Base-by-base conservation (phyloP, 2,797 vertebrate species). In the Cetoscarus ocellatus region DNA sequence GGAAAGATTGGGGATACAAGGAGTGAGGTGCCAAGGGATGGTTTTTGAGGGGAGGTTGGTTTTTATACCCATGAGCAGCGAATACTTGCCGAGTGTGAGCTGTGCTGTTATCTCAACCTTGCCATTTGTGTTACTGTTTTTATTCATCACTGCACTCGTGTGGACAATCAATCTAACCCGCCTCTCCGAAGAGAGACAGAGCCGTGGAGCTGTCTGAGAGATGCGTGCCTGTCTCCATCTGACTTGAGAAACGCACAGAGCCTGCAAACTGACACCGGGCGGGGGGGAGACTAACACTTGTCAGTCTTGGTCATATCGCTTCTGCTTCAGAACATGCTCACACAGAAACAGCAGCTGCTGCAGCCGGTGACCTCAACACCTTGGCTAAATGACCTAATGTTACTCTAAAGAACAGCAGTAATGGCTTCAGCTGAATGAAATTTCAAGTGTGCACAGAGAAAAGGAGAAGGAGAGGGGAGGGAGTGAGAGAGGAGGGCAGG, bases 401-500 rank as follows among this genome's bases (percentile, higher is more conserved):
- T 91, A 90, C 90, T 91, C 92, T 79, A 89, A 86, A 91, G 88
- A 84, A 81, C 40, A 43, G 87, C 88, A 87, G 90, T 91, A 92
- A 93, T 86, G 78, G 86, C 73, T 80, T 89, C 76, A 90, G 83
- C 85, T 91, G 86, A 86, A 81, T 90, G 87, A 88, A 90, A 89
- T 87, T 87, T 91, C 79, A 86, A 92, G 88, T 84, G 89, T 79
- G 84, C 35, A 27, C 48, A 78, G 75, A 70, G 8, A 60, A 67
- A 18, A 36, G 38, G 27, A 54, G 74, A 71, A 58, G 60, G 7
- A 14, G 7, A 14, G 63, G 42, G 10, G 73, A 67, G 60, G 49
- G 43, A 65, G 44, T 3, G 44, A 48, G 73, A 50, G 53, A 34
- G 35, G 60, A 47, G 14, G 67, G 61, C 17, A 68, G 63, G 64